These are phyloP conservation scores for Ciconia boyciana DNA, from an alignment of 2,113 vertebrate genomes.

Conservation along the genomic window DNA sequence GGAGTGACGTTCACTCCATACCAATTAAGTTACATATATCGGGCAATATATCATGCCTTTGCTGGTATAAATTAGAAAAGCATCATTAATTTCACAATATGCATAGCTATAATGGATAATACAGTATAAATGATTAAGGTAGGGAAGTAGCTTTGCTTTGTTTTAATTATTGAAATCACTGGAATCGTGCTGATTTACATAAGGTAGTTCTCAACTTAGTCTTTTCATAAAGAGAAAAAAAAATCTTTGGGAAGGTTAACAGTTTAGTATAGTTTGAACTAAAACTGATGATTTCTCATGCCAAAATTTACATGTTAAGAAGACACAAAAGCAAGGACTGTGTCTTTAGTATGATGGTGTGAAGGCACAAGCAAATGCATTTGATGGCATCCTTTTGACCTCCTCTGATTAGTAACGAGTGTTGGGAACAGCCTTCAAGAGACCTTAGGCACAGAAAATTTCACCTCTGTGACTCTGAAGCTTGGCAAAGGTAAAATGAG, in stretches of 20 bases:
- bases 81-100: conserved; percentile 8
- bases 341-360: background rate
- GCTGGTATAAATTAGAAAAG: conserved; percentile 1
- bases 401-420: background rate
- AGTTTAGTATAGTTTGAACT: background rate
- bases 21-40: background rate
- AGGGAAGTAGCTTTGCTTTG: background rate
- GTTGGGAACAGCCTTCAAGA: background rate
- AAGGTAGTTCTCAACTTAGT: background rate
- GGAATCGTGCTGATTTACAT: background rate
- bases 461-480: background rate
- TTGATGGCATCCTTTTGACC: background rate
- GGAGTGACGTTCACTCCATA: background rate
- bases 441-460: background rate
- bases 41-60: background rate
- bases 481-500: background rate
- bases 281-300: background rate
- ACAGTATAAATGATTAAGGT: background rate
- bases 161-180: background rate
- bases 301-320: background rate
- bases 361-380: background rate
- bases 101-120: background rate
- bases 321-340: background rate
- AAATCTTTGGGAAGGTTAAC: background rate
- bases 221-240: background rate